Conservation (phyloP, 2,113 vertebrate genomes). For the Rallus limicola region DNA sequence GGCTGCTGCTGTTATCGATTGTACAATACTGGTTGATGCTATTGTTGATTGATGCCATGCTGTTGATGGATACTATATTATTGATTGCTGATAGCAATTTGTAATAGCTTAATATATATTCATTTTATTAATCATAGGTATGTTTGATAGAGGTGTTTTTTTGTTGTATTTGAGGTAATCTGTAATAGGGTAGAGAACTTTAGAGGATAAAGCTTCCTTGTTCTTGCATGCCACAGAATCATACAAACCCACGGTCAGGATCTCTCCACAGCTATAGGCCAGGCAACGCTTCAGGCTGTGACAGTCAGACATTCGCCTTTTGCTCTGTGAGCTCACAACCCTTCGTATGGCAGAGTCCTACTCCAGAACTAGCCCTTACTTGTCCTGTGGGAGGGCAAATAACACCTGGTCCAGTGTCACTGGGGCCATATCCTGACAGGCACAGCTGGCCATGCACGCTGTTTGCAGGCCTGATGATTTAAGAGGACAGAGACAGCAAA, state of each 20-base stretch:
- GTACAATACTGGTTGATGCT: neutral
- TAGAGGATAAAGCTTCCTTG: neutral
- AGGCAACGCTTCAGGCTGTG: neutral
- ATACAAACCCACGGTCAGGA: rapidly evolving
- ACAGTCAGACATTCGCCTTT: neutral
- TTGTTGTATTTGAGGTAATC: neutral
- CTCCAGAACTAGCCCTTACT: no score
- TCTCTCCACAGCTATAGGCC: neutral
- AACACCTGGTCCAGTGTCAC: neutral
- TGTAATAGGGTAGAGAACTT: neutral
- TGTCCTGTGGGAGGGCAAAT: neutral
- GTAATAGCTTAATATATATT: neutral
- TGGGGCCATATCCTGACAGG: neutral
- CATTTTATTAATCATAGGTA: neutral
- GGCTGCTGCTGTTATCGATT: neutral
- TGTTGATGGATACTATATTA: neutral
- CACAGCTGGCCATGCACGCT: neutral
- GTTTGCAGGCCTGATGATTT: neutral
- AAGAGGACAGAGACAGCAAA: neutral
- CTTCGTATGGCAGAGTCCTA: neutral
- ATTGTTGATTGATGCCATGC: neutral
- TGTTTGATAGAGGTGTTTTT: neutral
- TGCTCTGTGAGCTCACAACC: neutral
- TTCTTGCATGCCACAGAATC: neutral
- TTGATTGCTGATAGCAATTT: neutral